Evolutionary conservation across 2,113 vertebrate genomes (phyloP), one percentile per base, ranked within the genome.

Genomic region (Turnix velox): DNA sequence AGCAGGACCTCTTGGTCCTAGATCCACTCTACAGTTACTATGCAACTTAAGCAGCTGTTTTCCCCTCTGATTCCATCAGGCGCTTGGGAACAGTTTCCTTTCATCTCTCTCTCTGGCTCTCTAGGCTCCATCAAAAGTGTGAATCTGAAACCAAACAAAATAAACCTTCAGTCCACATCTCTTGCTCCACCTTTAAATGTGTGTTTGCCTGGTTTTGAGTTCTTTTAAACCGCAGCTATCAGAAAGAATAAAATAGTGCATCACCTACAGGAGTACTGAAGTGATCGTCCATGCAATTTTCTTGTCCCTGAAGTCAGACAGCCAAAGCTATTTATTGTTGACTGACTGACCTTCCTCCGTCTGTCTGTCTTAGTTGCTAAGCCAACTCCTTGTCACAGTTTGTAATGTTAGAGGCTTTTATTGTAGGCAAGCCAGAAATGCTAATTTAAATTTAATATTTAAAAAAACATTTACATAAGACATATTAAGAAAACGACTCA

Each of bases 171-270:
- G 94, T 87, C 94, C 89, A 69, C 90, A 75, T 94, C 83, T 92
- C n/a, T 96, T 95, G 88, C 87, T 88, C 76, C 87, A 84, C 91
- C 73, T 93, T 91, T 88, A 92, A 87, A 55, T 92, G 93, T 92
- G 27, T 58, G 3, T 84, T 95, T 88, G 66, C 65, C 55, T 95
- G 91, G 91, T 75, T 95, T 66, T 85, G 90, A 94, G 88, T 90
- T 96, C 87, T 95, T 96, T 95, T 90, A 89, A 96, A 94, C 88
- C 95, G 79, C 88, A 94, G 61, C 89, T 96, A 96, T 93, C 95
- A 96, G 94, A 96, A 92, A 63, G 96, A 94, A 95, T 95, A 96
- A 95, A 93, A 89, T 66, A 94, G 88, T 77, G 92, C 76, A 92
- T 96, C 90, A 91, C 88, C 93, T 95, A 75, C 68, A 75, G 87